Evolutionary conservation across 2,888 invertebrate species (phyloP).

Genomic region (Trichogramma dendrolimi): DNA sequence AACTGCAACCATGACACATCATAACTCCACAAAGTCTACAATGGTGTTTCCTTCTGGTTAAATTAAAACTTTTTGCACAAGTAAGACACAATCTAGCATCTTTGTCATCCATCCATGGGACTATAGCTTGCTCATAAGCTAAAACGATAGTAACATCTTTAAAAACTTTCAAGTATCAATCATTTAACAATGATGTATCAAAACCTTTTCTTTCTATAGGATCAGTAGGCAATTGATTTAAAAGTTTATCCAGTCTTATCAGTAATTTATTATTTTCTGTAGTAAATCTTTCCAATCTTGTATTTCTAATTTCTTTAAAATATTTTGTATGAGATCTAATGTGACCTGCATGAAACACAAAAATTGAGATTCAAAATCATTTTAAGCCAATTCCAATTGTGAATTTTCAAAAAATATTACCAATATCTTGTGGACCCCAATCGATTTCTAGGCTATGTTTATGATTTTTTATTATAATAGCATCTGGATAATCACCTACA

Average conservation of each 20-base stretch:
- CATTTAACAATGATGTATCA: not conserved
- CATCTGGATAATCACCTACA: conserved; percentile 32
- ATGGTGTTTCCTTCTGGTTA: conserved; percentile 89
- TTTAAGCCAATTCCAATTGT: not conserved
- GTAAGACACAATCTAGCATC: conserved; percentile 86
- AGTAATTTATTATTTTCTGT: conserved; percentile 93
- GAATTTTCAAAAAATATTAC: conserved; percentile 38
- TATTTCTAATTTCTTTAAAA: conserved; percentile 67
- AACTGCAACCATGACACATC: conserved; percentile 87
- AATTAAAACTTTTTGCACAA: conserved; percentile 83
- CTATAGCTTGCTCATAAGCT: conserved; percentile 66
- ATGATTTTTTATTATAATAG: conserved; percentile 29
- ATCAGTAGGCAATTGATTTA: conserved; percentile 74
- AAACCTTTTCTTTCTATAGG: conserved; percentile 68
- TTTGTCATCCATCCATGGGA: conserved; percentile 90
- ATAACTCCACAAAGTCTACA: conserved; percentile 92
- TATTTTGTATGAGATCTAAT: conserved; percentile 67
- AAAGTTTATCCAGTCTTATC: conserved; percentile 86
- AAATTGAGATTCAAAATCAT: not conserved
- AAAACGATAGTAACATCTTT: not conserved
- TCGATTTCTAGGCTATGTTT: conserved; percentile 46
- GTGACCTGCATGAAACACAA: conserved; percentile 52
- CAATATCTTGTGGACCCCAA: conserved; percentile 64
- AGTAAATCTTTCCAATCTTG: conserved; percentile 79
- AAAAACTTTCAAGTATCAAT: not conserved